phyloP scores from a whole-genome alignment of 2,797 vertebrate species.

The Danio albolineatus region DNA sequence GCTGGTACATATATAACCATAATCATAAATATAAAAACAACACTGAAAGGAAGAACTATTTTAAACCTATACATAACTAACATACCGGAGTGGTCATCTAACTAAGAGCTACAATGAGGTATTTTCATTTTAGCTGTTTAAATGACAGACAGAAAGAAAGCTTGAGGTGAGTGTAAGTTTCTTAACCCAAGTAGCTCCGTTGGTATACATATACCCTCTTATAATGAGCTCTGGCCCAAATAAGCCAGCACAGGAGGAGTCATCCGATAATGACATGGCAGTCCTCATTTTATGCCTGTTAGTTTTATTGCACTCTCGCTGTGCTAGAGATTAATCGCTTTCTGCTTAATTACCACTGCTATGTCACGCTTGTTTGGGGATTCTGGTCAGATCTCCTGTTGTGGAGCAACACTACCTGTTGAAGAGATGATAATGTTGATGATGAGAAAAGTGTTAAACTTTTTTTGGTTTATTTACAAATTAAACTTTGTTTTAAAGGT shows the following conservation, averaged over 20 bases:
- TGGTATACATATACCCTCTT: background rate
- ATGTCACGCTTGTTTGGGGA: slow-evolving; percentile 59
- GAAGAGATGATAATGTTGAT: background rate
- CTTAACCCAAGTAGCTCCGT: background rate
- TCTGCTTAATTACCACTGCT: slow-evolving; percentile 64
- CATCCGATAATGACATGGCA: slow-evolving; percentile 65
- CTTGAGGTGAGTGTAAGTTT: slow-evolving; percentile 16
- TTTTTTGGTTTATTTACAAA: too few relatives aligned
- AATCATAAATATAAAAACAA: too few relatives aligned
- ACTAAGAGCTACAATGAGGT: too few relatives aligned
- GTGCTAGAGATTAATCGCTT: slow-evolving; percentile 60
- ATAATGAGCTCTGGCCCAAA: slow-evolving; percentile 21
- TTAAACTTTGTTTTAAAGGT: background rate
- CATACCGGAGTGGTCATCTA: too few relatives aligned
- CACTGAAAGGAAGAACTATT: too few relatives aligned
- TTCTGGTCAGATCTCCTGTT: slow-evolving; percentile 20
- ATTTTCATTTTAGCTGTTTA: background rate
- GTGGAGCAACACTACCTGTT: slow-evolving; percentile 11
- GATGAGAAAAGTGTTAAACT: background rate
- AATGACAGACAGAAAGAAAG: background rate
- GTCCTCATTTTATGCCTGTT: slow-evolving; percentile 70
- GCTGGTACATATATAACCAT: too few relatives aligned
- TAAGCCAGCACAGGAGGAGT: slow-evolving; percentile 57
- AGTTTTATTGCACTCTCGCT: slow-evolving; percentile 68
- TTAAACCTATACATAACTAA: too few relatives aligned